phyloP scores from a whole-genome alignment of 2,113 vertebrate species.

The Nerophis ophidion region DNA sequence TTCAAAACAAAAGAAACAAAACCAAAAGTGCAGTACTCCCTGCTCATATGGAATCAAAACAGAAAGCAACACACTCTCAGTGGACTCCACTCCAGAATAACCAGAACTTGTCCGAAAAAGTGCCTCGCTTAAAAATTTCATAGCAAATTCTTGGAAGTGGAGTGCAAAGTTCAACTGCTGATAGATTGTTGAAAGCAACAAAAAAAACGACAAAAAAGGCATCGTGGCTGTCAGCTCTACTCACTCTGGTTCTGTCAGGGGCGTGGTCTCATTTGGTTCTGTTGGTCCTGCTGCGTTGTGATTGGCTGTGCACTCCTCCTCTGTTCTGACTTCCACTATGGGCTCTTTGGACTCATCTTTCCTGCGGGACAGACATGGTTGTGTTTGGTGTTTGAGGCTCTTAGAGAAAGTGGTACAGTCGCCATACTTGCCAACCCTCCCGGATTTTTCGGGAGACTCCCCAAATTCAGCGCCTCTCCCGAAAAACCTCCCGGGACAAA shows the following conservation, averaged over 20 bases:
- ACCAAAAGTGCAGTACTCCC: constrained; percentile 51
- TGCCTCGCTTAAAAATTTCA: constrained; percentile 31
- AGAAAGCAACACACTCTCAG: constrained; percentile 54
- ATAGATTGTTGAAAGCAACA: constrained; percentile 19
- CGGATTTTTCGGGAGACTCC: too few species aligned
- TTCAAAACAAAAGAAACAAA: constrained; percentile 1
- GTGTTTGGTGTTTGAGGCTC: too few species aligned
- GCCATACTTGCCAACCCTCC: too few species aligned
- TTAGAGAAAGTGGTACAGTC: too few species aligned
- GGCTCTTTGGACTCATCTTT: constrained; percentile 97
- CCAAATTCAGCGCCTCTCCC: too few species aligned
- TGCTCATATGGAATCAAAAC: constrained; percentile 37
- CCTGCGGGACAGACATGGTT: constrained; percentile 60
- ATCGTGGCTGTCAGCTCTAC: constrained; percentile 38
- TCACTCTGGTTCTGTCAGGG: constrained; percentile 95
- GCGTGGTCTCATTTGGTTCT: constrained; percentile 95
- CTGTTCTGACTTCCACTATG: constrained; percentile 91
- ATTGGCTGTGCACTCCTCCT: constrained; percentile 92
- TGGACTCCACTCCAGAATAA: constrained; percentile 69
- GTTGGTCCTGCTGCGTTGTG: constrained; percentile 88
- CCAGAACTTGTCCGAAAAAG: constrained; percentile 17
- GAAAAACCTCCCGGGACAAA: too few species aligned
- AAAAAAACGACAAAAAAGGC: constrained; percentile 12
- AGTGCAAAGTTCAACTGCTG: constrained; percentile 55
- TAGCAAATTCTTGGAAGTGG: constrained; percentile 60